A percentile compares a stretch with the other conserved stretches of the same genome.
These are phyloP conservation scores for Chorisops tibialis DNA, from an alignment of 2,888 invertebrate species.

Conservation along the genomic window DNA sequence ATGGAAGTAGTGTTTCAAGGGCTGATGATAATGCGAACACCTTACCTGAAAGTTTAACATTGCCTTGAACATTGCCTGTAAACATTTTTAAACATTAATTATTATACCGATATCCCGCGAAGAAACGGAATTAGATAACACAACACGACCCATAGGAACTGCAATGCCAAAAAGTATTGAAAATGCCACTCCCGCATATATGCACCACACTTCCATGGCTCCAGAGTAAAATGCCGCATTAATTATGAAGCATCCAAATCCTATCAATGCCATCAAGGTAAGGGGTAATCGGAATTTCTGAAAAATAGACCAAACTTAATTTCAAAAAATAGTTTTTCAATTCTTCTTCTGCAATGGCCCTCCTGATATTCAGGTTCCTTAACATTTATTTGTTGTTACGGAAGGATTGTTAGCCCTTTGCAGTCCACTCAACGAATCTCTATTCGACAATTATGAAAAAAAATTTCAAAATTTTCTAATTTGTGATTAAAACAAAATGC, in stretches of 20 bases:
- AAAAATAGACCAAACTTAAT: too few species aligned
- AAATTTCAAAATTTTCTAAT: too few species aligned
- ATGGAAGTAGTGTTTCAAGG: conserved; percentile 61
- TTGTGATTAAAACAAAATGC: too few species aligned
- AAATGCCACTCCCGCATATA: conserved; percentile 41
- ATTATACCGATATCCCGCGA: conserved; percentile 50
- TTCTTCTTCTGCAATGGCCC: too few species aligned
- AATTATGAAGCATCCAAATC: conserved; percentile 44
- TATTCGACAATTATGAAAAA: too few species aligned
- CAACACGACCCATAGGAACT: conserved; percentile 51
- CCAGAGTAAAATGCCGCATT: conserved; percentile 49
- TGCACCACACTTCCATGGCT: conserved; percentile 41
- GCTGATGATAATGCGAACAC: conserved; percentile 66
- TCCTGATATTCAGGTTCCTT: too few species aligned
- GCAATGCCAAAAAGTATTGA: conserved; percentile 46
- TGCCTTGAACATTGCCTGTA: too few species aligned
- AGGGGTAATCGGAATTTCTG: conserved; percentile 46
- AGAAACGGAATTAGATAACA: conserved; percentile 48
- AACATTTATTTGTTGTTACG: too few species aligned
- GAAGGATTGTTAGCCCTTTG: too few species aligned
- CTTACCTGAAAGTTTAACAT: conserved; percentile 58
- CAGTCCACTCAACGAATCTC: too few species aligned
- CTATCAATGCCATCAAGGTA: conserved; percentile 44
- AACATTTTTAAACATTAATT: too few species aligned
- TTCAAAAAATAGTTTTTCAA: too few species aligned